These are phyloP conservation scores for Ptychobarbus kaznakovi DNA, from an alignment of 2,797 vertebrate genomes.

Conservation along the genomic window DNA sequence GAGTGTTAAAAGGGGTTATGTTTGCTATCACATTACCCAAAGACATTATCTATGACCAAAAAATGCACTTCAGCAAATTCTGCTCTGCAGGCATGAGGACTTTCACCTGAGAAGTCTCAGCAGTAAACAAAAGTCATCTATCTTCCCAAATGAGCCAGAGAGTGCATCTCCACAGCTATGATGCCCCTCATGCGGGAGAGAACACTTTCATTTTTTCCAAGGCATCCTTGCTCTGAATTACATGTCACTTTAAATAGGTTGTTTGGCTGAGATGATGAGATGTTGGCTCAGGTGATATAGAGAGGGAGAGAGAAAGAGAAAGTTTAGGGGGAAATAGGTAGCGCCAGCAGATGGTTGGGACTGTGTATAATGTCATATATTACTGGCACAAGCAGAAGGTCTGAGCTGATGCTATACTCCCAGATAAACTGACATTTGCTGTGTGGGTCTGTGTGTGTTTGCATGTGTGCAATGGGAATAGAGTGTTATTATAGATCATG, in stretches of 20 bases:
- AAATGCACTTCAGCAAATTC: conserved; percentile 41
- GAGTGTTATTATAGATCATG: conserved; percentile 47
- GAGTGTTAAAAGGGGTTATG: conserved; percentile 33
- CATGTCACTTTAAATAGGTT: conserved; percentile 68
- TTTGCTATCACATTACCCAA: conserved; percentile 36
- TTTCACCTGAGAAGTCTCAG: conserved; percentile 42
- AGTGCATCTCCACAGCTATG: conserved; percentile 47
- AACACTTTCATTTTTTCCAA: conserved; percentile 59
- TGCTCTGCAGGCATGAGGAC: conserved; percentile 13
- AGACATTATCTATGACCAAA: conserved; percentile 40
- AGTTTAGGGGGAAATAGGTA: conserved; percentile 48
- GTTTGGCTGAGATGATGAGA: conserved; percentile 62
- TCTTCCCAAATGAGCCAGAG: conserved; percentile 54
- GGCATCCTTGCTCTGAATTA: conserved; percentile 59
- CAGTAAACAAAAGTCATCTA: conserved; percentile 60
- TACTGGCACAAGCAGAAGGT: conserved; percentile 53
- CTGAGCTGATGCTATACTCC: conserved; percentile 37
- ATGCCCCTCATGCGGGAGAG: conserved; percentile 45
- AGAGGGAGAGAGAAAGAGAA: conserved; percentile 37
- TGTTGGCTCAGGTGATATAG: conserved; percentile 54
- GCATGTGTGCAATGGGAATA: conserved; percentile 29
- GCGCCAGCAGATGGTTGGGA: conserved; percentile 55
- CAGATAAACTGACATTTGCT: conserved; percentile 47
- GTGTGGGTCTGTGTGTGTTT: conserved; percentile 39
- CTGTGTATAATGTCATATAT: conserved; percentile 57